Conservation (phyloP, 2,113 vertebrate genomes). For the Piprites chloris region DNA sequence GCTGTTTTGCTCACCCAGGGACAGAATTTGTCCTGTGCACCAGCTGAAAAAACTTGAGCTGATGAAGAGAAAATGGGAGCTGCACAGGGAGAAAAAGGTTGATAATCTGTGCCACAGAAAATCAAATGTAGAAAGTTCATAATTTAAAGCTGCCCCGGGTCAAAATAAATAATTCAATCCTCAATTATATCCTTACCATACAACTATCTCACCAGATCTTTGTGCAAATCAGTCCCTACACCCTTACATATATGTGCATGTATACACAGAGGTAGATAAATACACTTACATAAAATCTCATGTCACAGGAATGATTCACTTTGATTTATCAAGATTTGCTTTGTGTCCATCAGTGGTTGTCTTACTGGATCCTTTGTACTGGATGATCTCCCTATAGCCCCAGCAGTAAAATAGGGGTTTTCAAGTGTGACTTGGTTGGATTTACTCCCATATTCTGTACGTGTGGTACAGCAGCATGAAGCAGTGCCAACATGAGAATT, state of each 20-base stretch:
- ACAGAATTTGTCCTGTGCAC: background rate
- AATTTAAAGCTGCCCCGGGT: constrained; percentile 53
- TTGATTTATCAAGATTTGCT: background rate
- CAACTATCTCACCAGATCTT: background rate
- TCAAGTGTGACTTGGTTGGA: background rate
- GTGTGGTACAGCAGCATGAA: background rate
- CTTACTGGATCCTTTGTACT: background rate
- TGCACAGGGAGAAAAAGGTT: background rate
- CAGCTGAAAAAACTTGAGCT: background rate
- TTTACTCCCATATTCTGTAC: background rate
- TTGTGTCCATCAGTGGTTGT: background rate
- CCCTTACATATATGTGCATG: background rate
- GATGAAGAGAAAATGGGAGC: background rate
- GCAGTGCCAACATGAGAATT: background rate
- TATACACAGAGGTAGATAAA: background rate
- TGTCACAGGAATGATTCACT: background rate
- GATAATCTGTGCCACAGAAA: background rate
- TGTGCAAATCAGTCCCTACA: background rate
- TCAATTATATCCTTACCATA: background rate
- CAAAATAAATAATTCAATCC: constrained; percentile 33
- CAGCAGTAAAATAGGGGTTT: background rate
- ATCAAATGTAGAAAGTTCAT: background rate
- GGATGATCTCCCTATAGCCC: background rate
- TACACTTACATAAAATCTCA: background rate
- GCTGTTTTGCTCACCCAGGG: background rate